These are phyloP conservation scores for Agapornis canus DNA, from an alignment of 2,797 vertebrate genomes.

Conservation along the genomic window DNA sequence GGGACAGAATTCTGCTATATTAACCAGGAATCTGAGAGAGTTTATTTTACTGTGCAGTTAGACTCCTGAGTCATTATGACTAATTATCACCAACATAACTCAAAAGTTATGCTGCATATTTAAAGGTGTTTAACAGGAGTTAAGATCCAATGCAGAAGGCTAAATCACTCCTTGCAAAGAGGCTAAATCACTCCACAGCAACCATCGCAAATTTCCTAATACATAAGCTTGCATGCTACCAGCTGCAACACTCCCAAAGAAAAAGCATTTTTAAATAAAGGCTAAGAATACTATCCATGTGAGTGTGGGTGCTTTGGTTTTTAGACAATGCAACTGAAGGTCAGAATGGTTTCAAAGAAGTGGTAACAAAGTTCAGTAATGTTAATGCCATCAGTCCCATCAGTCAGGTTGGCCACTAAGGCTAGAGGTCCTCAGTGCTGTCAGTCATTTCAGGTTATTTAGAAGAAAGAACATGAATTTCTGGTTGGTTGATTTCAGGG, in stretches of 20 bases:
- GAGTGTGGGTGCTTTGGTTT: not conserved
- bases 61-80: not conserved
- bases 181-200: not conserved
- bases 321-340: not conserved
- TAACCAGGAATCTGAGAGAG: not conserved
- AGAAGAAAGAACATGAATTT: not conserved
- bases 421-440: accelerated
- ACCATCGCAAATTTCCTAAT: not conserved
- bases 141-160: not conserved
- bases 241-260: not conserved
- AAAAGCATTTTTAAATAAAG: not conserved
- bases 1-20: not conserved
- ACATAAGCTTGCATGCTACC: not conserved
- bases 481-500: not conserved
- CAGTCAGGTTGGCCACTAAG: not conserved
- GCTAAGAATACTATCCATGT: not conserved
- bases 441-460: not conserved
- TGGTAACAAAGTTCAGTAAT: not conserved
- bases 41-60: not conserved
- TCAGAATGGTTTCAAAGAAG: not conserved
- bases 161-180: not conserved
- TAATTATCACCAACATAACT: not conserved
- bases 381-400: not conserved
- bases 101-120: too few relatives aligned
- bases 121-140: too few relatives aligned